A percentile compares a stretch with the other conserved stretches of the same genome.
phyloP scores from a whole-genome alignment of 2,888 invertebrate species.

The Protophormia terraenovae region DNA sequence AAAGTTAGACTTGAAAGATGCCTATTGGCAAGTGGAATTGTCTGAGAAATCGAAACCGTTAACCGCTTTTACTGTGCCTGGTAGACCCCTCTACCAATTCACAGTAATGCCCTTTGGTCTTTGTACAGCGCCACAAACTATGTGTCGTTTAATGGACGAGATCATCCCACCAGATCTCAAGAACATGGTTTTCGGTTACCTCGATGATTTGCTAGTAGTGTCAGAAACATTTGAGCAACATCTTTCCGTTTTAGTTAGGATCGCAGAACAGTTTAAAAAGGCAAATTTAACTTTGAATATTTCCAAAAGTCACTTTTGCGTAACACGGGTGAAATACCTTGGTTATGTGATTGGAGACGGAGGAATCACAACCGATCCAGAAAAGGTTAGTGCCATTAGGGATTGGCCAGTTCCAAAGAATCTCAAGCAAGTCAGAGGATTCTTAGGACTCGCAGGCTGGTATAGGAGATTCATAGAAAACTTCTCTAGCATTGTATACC shows the following conservation, averaged over 20 bases:
- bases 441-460: not conserved
- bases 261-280: not conserved
- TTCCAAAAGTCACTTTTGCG: not conserved
- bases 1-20: too few relatives aligned
- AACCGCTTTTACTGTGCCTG: constrained; percentile 23
- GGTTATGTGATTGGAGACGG: not conserved
- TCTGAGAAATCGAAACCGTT: not conserved
- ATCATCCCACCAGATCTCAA: not conserved
- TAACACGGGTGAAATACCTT: not conserved
- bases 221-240: not conserved
- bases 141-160: not conserved
- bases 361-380: not conserved
- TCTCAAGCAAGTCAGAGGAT: not conserved
- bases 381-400: not conserved
- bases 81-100: too few relatives aligned
- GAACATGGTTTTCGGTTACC: not conserved
- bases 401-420: too few relatives aligned
- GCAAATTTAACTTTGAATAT: not conserved
- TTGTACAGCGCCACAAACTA: not conserved
- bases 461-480: not conserved
- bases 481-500: not conserved
- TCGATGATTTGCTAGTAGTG: not conserved
- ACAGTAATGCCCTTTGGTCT: too few relatives aligned
- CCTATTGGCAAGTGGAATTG: too few relatives aligned
- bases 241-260: not conserved